phyloP scores from a whole-genome alignment of 92 coral and sea anemone species.

The Chrysogorgia sp. region DNA sequence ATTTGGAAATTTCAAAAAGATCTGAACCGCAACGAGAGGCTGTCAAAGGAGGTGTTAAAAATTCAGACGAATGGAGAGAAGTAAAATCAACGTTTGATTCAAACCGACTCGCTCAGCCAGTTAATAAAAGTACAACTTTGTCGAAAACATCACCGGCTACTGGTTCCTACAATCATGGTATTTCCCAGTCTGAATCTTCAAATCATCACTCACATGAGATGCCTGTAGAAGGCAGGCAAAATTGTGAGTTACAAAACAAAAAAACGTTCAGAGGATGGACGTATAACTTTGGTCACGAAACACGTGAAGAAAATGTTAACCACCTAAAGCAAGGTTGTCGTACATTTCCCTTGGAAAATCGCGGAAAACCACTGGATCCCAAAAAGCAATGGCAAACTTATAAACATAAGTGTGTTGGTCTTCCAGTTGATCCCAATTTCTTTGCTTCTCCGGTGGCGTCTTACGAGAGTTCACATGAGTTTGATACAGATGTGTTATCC shows the following conservation, averaged over 20 bases:
- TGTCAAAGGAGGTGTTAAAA: not conserved
- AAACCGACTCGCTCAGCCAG: not conserved
- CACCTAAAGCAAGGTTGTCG: not conserved
- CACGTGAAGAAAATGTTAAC: not conserved
- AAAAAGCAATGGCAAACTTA: conserved; percentile 44
- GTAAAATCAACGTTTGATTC: conserved; percentile 6
- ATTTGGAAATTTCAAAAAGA: not conserved
- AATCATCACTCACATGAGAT: not conserved
- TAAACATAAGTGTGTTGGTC: conserved; percentile 34
- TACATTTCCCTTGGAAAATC: conserved; percentile 13
- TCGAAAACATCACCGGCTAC: not conserved
- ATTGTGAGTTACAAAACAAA: not conserved
- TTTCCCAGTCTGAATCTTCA: conserved; percentile 6
- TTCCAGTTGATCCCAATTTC: conserved; percentile 29
- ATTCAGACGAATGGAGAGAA: not conserved
- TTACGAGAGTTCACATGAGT: not conserved
- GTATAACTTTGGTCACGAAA: conserved; percentile 34
- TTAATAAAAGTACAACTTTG: not conserved
- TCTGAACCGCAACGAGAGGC: not conserved
- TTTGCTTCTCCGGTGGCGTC: conserved; percentile 29
- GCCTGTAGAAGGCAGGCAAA: conserved; percentile 1
- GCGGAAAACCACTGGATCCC: conserved; percentile 20
- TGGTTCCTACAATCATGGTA: not conserved
- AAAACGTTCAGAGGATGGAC: conserved; percentile 30
- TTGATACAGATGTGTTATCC: not conserved